A percentile compares a stretch with the other conserved stretches of the same genome.
Conservation (phyloP, 1,140 invertebrate genomes). For the Grapholita molesta region DNA sequence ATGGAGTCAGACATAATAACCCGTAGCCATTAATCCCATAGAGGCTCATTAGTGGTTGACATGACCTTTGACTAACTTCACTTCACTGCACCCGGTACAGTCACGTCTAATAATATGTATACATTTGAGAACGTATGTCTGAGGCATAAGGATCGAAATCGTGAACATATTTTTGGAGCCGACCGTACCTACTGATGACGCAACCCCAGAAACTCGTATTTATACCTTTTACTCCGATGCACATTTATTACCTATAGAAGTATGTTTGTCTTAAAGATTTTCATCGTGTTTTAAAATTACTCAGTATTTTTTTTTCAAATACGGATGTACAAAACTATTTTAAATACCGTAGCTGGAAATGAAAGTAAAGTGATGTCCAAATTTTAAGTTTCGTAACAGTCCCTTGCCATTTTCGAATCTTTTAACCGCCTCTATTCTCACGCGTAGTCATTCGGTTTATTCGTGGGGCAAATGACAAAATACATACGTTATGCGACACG, state of each 20-base stretch:
- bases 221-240: background rate
- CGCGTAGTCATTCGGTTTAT: background rate
- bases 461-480: background rate
- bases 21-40: slow-evolving; percentile 23
- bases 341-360: background rate
- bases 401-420: background rate
- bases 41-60: slow-evolving; percentile 23
- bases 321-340: too few species aligned
- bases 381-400: background rate
- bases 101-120: too few species aligned
- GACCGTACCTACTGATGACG: too few species aligned
- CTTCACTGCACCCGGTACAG: slow-evolving; percentile 6
- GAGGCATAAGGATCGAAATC: too few species aligned
- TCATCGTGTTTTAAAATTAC: background rate
- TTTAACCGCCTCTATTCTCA: background rate
- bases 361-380: background rate
- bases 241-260: background rate
- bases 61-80: slow-evolving; percentile 29
- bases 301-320: too few species aligned
- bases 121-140: too few species aligned
- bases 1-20: slow-evolving; percentile 30
- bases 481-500: background rate
- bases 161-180: too few species aligned
- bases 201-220: background rate
- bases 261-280: background rate